Evolutionary conservation across 2,888 invertebrate species (phyloP).

Genomic region (Calliphora vomitoria): DNA sequence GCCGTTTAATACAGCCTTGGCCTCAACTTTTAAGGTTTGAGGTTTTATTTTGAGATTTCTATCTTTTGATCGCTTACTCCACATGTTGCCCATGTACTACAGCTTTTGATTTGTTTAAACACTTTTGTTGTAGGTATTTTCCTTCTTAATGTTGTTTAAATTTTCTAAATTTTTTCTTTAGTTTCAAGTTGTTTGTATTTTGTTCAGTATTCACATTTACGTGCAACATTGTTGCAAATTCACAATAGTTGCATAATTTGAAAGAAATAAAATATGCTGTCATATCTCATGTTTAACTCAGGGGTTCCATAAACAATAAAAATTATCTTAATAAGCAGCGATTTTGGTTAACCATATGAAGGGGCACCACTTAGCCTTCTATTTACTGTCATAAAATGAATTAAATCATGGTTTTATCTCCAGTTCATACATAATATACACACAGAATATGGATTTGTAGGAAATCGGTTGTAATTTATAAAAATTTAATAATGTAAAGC

Average conservation of each 20-base stretch:
- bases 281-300: slow-evolving; percentile 28
- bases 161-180: not conserved
- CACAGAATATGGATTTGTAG: no score
- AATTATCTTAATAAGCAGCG: not conserved
- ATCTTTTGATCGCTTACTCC: slow-evolving; percentile 83
- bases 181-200: not conserved
- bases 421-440: no score
- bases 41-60: slow-evolving; percentile 77
- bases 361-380: not conserved
- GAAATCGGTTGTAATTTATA: no score
- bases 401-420: not conserved
- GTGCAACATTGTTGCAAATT: slow-evolving; percentile 60
- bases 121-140: not conserved
- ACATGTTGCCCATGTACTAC: slow-evolving; percentile 76
- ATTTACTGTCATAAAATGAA: not conserved
- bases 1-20: slow-evolving; percentile 63
- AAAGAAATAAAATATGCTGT: slow-evolving; percentile 13
- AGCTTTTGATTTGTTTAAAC: slow-evolving; percentile 48
- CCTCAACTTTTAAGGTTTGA: slow-evolving; percentile 57
- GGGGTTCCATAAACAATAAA: slow-evolving; percentile 1
- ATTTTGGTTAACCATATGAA: not conserved
- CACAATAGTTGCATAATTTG: slow-evolving; percentile 43
- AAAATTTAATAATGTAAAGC: no score
- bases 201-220: slow-evolving; percentile 32
- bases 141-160: slow-evolving; percentile 10